Evolutionary conservation across 2,113 vertebrate species (phyloP), one percentile per base, ranked within the genome.

Genomic region (Pitta sordida): DNA sequence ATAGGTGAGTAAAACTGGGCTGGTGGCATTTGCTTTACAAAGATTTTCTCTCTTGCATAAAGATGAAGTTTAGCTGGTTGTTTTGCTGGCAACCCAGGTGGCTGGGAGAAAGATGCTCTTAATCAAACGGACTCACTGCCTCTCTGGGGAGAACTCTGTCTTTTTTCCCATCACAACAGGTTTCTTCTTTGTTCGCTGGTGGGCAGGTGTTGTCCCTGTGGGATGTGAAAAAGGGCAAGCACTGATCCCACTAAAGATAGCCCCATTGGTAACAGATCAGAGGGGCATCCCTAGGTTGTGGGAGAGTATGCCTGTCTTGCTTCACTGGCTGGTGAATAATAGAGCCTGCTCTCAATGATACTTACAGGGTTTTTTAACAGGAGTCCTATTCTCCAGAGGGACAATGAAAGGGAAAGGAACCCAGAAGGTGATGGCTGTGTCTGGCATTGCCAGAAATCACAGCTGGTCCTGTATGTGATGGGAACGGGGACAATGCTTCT

Each of bases 241-340:
- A 70, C 59, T 95, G 94, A 96, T 95, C 89, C 95, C 80, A 78
- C 90, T 93, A 83, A 89, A 91, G 85, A 93, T 86, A 91, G 78
- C 44, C 65, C 62, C 75, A 81, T 30, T 94, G 83, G 79, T 90
- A 91, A 83, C 2, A 91, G 75, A 91, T 81, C 82, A 87, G 79
- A 83, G 84, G 86, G 83, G 88, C 93, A 95, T 96, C 94, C 87
- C 73, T 58, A 79, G 96, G 90, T 62, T 94, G 83, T 94, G 94
- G 96, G 91, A 95, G 93, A 96, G 84, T 83, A 80, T 68, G 88
- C 46, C 82, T 86, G 90, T 76, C 90, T 91, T 90, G 92, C 91
- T 96, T 97, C 96, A 94, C 94, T 94, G 95, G 44, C 84, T 83
- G 55, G 52, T 76, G 83, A 92, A 97, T 96, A 97, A 97, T 93